A percentile compares a stretch with the other conserved stretches of the same genome.
phyloP scores from a whole-genome alignment of 2,797 vertebrate genomes.

The Morus bassanus region DNA sequence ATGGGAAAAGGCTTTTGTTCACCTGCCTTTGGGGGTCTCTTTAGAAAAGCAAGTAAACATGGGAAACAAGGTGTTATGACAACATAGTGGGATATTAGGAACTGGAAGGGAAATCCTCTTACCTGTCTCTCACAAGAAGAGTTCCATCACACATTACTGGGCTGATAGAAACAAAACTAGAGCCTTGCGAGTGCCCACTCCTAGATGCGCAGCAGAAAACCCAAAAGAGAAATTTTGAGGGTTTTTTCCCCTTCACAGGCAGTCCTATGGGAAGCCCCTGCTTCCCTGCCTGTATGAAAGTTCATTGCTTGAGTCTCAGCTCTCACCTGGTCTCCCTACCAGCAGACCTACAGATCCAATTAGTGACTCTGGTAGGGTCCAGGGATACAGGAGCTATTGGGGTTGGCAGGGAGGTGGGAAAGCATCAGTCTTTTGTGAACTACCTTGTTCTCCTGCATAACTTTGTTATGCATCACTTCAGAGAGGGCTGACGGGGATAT shows the following conservation, averaged over 20 bases:
- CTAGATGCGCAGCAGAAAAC: background rate
- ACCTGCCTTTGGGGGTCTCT: background rate
- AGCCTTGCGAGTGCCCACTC: background rate
- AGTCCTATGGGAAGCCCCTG: background rate
- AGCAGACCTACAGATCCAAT: background rate
- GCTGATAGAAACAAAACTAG: background rate
- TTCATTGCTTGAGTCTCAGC: background rate
- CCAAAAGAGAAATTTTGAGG: background rate
- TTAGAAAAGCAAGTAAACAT: background rate
- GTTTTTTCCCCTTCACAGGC: background rate
- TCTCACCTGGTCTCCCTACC: background rate
- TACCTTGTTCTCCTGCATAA: background rate
- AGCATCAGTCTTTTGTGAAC: background rate
- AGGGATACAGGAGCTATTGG: background rate
- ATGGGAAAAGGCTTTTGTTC: background rate
- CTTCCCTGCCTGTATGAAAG: background rate
- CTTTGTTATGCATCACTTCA: background rate
- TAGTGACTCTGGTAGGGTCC: background rate
- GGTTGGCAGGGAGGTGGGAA: rapidly evolving
- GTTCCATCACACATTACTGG: background rate
- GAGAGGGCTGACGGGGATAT: background rate
- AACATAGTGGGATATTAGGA: background rate
- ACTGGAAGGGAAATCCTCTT: background rate
- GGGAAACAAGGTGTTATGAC: background rate
- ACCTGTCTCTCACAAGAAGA: background rate